phyloP scores from a whole-genome alignment of 1,140 invertebrate species.

The Drosophila lini region DNA sequence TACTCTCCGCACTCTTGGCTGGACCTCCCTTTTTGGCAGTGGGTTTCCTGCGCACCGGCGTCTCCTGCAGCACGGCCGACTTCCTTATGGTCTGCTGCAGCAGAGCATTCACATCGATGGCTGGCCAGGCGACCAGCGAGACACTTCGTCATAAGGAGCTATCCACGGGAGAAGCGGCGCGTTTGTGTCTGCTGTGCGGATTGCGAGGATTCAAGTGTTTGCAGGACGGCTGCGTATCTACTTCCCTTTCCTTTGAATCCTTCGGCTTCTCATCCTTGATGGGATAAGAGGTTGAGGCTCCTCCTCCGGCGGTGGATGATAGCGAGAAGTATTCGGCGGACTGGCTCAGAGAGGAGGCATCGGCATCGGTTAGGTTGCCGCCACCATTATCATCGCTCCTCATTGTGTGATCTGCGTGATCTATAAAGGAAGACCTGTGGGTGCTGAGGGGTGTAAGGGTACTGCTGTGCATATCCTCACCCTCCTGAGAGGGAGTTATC shows the following conservation, averaged over 20 bases:
- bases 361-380: slow-evolving; percentile 61
- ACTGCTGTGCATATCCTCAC: slow-evolving; percentile 63
- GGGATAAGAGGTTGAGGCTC: slow-evolving; percentile 8
- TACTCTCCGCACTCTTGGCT: slow-evolving; percentile 53
- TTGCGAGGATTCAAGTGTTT: slow-evolving; percentile 67
- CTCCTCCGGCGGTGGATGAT: slow-evolving; percentile 48
- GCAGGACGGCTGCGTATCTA: slow-evolving; percentile 19
- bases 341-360: slow-evolving; percentile 76
- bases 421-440: slow-evolving; percentile 39
- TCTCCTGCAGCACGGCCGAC: slow-evolving; percentile 71
- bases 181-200: slow-evolving; percentile 61
- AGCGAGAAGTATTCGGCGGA: slow-evolving; percentile 81
- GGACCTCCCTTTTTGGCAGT: slow-evolving; percentile 21
- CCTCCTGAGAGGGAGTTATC: slow-evolving; percentile 66
- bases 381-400: slow-evolving; percentile 52
- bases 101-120: slow-evolving; percentile 81
- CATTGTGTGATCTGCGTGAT: slow-evolving; percentile 63
- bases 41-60: slow-evolving; percentile 33
- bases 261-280: slow-evolving; percentile 22
- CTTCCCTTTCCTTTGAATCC: slow-evolving; percentile 12
- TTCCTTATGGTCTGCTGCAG: slow-evolving; percentile 83
- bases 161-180: slow-evolving; percentile 54
- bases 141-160: slow-evolving; percentile 84
- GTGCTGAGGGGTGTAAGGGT: slow-evolving; percentile 71
- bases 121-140: slow-evolving; percentile 84